Evolutionary conservation across 37 sponge, comb jelly and placozoan species (phyloP).

Genomic region (Crambe crambe): DNA sequence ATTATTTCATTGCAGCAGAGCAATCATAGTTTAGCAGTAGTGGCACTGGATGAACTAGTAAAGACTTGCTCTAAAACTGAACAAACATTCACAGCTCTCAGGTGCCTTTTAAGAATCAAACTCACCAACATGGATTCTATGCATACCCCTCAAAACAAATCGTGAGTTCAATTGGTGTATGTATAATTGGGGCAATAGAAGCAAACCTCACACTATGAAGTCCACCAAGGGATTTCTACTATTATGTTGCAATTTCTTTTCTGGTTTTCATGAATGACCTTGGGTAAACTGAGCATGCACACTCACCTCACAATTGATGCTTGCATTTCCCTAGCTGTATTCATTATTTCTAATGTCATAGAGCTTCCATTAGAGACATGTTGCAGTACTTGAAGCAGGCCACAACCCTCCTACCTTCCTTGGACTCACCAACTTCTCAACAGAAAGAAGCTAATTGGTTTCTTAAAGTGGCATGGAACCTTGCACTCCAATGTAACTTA

Average conservation of each 20-base stretch:
- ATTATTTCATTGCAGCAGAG: too few relatives aligned
- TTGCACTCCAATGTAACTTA: constrained; percentile 73
- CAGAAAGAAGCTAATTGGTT: constrained; percentile 77
- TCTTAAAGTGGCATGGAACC: constrained; percentile 87
- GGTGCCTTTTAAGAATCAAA: constrained; percentile 81
- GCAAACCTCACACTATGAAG: too few relatives aligned
- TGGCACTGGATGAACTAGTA: constrained; percentile 73
- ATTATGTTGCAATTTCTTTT: too few relatives aligned
- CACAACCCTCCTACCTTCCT: not conserved
- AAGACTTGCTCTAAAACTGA: constrained; percentile 19
- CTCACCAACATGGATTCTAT: constrained; percentile 63
- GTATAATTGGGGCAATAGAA: too few relatives aligned
- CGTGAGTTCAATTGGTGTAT: too few relatives aligned
- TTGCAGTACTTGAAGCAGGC: not conserved
- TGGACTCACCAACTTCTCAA: not conserved
- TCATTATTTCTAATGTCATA: too few relatives aligned
- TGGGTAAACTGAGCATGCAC: too few relatives aligned
- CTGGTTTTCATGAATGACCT: too few relatives aligned
- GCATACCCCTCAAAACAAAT: too few relatives aligned
- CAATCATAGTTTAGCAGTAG: constrained; percentile 53
- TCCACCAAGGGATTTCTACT: too few relatives aligned
- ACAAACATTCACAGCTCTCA: constrained; percentile 74
- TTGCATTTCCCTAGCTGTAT: too few relatives aligned
- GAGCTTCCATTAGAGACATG: not conserved
- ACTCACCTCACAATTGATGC: too few relatives aligned